Evolutionary conservation across 2,113 vertebrate genomes (phyloP), one percentile per base, ranked within the genome.

Genomic region (Tretioscincus oriximinensis): DNA sequence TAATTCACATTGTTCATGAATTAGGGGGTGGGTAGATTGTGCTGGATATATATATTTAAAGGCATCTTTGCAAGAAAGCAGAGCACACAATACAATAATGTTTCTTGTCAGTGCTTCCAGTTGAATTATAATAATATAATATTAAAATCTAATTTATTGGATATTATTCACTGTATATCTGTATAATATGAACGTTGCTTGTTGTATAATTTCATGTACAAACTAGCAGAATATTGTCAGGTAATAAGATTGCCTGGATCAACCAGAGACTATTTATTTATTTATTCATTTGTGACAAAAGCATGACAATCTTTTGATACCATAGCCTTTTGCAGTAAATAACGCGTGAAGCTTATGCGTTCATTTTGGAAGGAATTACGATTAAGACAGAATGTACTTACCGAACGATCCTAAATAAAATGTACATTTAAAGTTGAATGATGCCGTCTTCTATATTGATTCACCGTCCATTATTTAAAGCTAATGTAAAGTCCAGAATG

Each of bases 81-180:
- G 72, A 24, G n/a, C 3, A 77, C 7, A 7, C 24, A 24, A 63
- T 14, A 22, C 9, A 69, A 71, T 31, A 51, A 64, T 85, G 83
- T 14, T 69, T 29, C 85, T 49, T 87, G 81, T 69, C 8, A 9
- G 7, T 14, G 7, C 7, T 63, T 74, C 22, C 85, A 78, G 58
- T 70, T 49, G 84, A 24, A 73, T 66, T 82, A 45, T 12, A 8
- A 71, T 70, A 0, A 0, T 0, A 71, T 70, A 0, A 0, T 0
- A 54, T 4, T 8, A 7, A 60, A 60, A 63, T 64, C 22, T 54
- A 26, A 1, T 29, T 74, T 60, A 68, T 26, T 8, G 16, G 9
- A 8, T 58, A 16, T 45, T 47, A 11, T 28, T 68, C 9, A 9
- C 16, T 49, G 9, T 45, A 9, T 64, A n/a, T 63, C n/a, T 69